Conservation (phyloP, 1,140 invertebrate species). For the Saxidomus purpurata region DNA sequence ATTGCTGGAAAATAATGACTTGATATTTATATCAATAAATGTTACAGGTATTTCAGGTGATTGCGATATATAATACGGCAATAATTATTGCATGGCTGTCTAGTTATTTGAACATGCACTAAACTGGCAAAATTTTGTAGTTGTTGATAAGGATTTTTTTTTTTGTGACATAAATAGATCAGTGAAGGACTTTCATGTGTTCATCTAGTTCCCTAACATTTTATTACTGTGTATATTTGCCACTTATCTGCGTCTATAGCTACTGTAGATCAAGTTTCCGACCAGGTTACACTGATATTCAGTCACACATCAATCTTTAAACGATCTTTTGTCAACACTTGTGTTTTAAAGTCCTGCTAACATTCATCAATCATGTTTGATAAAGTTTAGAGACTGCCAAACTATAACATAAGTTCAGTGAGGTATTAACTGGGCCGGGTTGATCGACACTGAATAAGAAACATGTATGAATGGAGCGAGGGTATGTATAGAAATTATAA, state of each 20-base stretch:
- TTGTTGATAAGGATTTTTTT: too few species aligned
- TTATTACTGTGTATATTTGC: not conserved
- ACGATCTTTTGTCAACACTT: conserved; percentile 25
- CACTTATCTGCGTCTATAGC: not conserved
- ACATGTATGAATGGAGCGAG: conserved; percentile 10
- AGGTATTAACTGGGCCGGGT: conserved; percentile 20
- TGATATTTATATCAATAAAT: too few species aligned
- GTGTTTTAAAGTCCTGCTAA: conserved; percentile 34
- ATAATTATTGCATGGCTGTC: too few species aligned
- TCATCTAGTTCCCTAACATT: not conserved
- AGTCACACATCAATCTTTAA: not conserved
- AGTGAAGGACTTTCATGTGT: not conserved
- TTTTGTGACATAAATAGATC: too few species aligned
- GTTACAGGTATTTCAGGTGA: too few species aligned
- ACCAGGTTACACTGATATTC: not conserved
- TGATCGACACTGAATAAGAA: conserved; percentile 18
- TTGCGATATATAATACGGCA: too few species aligned
- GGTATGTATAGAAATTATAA: conserved; percentile 41
- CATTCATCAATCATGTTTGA: not conserved
- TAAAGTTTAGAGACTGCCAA: not conserved
- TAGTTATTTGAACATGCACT: too few species aligned
- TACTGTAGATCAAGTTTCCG: not conserved
- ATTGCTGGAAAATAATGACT: too few species aligned
- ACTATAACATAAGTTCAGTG: not conserved
- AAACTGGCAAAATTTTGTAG: too few species aligned